phyloP scores from a whole-genome alignment of 23 tunicate genomes.

The Trididemnum nubilum region DNA sequence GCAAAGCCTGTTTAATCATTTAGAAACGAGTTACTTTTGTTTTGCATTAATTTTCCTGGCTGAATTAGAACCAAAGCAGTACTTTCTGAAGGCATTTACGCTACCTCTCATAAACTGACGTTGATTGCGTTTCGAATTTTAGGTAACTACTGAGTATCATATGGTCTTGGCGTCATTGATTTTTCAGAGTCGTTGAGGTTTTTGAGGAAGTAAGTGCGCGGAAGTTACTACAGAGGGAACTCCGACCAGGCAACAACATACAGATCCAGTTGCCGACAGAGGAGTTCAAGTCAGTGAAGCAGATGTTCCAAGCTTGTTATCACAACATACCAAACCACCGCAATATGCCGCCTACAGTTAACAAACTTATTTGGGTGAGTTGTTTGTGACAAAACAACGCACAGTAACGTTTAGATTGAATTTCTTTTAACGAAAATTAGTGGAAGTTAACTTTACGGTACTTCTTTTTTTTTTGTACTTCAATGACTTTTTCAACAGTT shows the following conservation, averaged over 20 bases:
- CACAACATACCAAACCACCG: constrained; percentile 71
- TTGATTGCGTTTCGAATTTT: too few species aligned
- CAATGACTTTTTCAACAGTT: too few species aligned
- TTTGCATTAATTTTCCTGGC: too few species aligned
- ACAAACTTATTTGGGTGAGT: constrained; percentile 85
- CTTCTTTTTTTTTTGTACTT: too few species aligned
- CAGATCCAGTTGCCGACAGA: constrained; percentile 44
- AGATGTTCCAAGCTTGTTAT: constrained; percentile 49
- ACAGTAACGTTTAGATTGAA: not conserved
- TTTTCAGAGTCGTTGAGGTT: constrained; percentile 75
- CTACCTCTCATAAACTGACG: too few species aligned
- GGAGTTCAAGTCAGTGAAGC: constrained; percentile 77
- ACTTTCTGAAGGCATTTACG: too few species aligned
- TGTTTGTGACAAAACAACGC: not conserved
- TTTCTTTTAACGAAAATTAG: not conserved
- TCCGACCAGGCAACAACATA: constrained; percentile 58
- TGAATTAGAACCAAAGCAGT: too few species aligned
- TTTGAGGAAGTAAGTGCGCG: constrained; percentile 91
- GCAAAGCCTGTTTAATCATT: too few species aligned
- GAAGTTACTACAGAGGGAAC: constrained; percentile 76
- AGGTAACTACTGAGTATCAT: too few species aligned
- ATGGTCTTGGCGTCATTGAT: too few species aligned
- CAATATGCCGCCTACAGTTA: constrained; percentile 82
- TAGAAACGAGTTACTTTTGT: too few species aligned
- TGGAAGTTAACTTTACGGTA: too few species aligned